Evolutionary conservation across 2,113 vertebrate species (phyloP).

Genomic region (Empidonax alnorum): DNA sequence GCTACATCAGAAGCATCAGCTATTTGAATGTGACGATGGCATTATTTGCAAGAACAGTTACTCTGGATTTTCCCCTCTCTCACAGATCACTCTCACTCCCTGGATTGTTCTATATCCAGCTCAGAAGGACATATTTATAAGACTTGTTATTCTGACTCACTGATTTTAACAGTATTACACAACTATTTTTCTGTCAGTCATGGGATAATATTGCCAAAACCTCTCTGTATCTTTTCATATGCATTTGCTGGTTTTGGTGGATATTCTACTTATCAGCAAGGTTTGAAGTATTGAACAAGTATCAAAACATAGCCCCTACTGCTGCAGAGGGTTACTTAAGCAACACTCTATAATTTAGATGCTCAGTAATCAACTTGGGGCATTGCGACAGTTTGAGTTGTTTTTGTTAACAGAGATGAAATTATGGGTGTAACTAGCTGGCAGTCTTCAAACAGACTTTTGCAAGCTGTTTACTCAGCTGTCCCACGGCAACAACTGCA

Average conservation of each 20-base stretch:
- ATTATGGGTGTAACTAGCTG: conserved; percentile 86
- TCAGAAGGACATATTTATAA: conserved; percentile 64
- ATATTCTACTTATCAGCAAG: conserved; percentile 72
- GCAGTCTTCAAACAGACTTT: conserved; percentile 80
- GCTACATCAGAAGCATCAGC: neutral
- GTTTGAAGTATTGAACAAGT: conserved; percentile 60
- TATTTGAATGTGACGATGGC: neutral
- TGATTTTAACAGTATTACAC: conserved; percentile 64
- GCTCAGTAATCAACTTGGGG: conserved; percentile 62
- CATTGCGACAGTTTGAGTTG: conserved; percentile 76
- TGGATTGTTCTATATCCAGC: conserved; percentile 15
- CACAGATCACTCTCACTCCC: neutral
- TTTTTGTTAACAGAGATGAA: conserved; percentile 87
- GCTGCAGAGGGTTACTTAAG: conserved; percentile 71
- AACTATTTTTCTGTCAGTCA: conserved; percentile 75
- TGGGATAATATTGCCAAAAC: conserved; percentile 64
- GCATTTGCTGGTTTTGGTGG: conserved; percentile 70
- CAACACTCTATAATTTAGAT: conserved; percentile 74
- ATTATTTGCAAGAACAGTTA: neutral
- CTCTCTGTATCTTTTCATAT: conserved; percentile 68
- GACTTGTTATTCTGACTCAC: conserved; percentile 67
- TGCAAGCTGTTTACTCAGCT: conserved; percentile 87
- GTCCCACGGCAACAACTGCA: conserved; percentile 80
- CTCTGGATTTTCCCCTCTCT: neutral
- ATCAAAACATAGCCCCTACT: conserved; percentile 70